Percentiles rank a stretch among this genome's conserved stretches.
Conservation (phyloP, 2,797 vertebrate species). For the Lindbergichthys nudifrons region DNA sequence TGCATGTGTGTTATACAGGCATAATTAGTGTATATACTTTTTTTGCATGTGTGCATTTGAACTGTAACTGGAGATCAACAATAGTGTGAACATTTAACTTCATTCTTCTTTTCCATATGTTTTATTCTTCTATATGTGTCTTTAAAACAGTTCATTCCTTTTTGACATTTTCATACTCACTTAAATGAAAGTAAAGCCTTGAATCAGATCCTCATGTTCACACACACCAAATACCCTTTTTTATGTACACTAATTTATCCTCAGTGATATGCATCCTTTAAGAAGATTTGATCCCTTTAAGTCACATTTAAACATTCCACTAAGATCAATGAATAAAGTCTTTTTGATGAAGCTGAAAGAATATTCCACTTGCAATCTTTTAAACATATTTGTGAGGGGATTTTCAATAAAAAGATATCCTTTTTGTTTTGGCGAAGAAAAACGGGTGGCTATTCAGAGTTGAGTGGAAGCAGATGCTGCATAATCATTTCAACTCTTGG, state of each 20-base stretch:
- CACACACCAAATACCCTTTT: not conserved
- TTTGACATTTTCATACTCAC: not conserved
- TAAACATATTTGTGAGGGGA: too few relatives aligned
- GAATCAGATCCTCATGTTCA: not conserved
- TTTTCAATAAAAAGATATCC: not conserved
- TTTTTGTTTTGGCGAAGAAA: not conserved
- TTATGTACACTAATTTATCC: not conserved
- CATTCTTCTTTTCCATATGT: not conserved
- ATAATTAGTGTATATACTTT: too few relatives aligned
- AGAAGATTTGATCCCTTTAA: not conserved
- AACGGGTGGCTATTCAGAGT: not conserved
- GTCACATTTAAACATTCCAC: not conserved
- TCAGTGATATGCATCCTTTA: not conserved
- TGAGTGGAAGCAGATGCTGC: not conserved
- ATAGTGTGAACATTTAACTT: not conserved
- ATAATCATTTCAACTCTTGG: not conserved
- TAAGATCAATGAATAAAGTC: accelerated
- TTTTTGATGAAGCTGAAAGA: not conserved
- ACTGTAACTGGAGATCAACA: not conserved
- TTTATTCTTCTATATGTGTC: not conserved
- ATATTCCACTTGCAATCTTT: not conserved
- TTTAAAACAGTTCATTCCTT: too few relatives aligned
- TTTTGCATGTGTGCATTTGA: too few relatives aligned
- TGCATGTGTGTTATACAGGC: too few relatives aligned
- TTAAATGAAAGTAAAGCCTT: too few relatives aligned